A percentile compares a stretch with the other conserved stretches of the same genome.
phyloP scores from a whole-genome alignment of 2,113 vertebrate species.

The Rutilus rutilus region DNA sequence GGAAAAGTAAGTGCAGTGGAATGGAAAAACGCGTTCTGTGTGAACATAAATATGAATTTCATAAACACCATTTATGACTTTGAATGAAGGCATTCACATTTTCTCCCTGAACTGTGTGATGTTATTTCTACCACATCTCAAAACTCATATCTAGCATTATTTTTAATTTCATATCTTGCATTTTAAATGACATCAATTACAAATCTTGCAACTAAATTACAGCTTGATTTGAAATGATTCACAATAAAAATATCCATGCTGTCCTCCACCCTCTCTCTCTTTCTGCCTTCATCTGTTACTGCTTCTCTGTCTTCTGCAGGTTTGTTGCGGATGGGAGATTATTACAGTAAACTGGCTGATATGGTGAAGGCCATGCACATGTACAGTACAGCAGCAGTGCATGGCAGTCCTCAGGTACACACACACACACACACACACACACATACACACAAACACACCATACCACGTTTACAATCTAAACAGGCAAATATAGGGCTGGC shows the following conservation, averaged over 20 bases:
- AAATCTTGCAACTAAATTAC: neutral
- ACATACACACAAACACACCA: neutral
- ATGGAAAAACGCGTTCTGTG: too few species aligned
- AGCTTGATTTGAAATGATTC: neutral
- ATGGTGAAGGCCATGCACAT: constrained; percentile 78
- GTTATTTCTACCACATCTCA: too few species aligned
- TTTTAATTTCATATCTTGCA: too few species aligned
- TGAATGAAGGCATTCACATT: too few species aligned
- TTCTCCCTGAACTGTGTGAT: too few species aligned
- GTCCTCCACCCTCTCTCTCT: constrained; percentile 50
- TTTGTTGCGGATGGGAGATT: constrained; percentile 92
- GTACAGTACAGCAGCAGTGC: constrained; percentile 86
- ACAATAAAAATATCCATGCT: neutral
- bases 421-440: neutral
- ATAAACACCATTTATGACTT: too few species aligned
- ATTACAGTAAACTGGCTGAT: constrained; percentile 79
- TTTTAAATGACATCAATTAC: too few species aligned
- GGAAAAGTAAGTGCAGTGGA: too few species aligned
- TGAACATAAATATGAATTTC: too few species aligned
- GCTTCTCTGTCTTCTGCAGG: constrained; percentile 70
- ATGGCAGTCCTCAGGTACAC: constrained; percentile 87
- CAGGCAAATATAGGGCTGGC: too few species aligned
- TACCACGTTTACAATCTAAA: too few species aligned
- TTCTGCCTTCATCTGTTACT: neutral
- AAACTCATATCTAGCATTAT: too few species aligned